phyloP scores from a whole-genome alignment of 1,140 invertebrate genomes.

The Armadillidium nasatum region DNA sequence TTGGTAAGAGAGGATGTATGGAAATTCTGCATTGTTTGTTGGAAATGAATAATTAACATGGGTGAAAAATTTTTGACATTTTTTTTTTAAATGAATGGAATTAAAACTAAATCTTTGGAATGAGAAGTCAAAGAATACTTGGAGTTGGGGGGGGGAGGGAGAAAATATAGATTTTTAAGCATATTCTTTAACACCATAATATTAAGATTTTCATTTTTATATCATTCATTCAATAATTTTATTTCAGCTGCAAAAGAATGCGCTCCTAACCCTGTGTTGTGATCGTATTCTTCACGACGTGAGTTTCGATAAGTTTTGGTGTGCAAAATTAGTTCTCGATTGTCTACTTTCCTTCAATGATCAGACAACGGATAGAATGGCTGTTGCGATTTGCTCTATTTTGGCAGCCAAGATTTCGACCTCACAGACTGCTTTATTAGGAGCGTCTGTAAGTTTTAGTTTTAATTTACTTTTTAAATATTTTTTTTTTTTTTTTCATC shows the following conservation, averaged over 20 bases:
- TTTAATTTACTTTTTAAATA: neutral
- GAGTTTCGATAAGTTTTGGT: slow-evolving; percentile 68
- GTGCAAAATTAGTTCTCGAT: slow-evolving; percentile 70
- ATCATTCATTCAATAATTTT: slow-evolving; percentile 17
- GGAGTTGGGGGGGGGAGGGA: no score
- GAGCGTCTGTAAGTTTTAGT: slow-evolving; percentile 48
- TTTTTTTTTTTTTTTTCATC: neutral
- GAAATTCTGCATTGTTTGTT: no score
- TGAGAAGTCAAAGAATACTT: no score
- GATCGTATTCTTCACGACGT: slow-evolving; percentile 72
- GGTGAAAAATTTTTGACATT: no score
- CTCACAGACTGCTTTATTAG: slow-evolving; percentile 65
- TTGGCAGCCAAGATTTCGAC: slow-evolving; percentile 68
- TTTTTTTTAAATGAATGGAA: no score
- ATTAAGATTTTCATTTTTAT: neutral
- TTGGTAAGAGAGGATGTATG: no score
- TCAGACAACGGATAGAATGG: slow-evolving; percentile 71
- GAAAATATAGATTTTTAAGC: no score
- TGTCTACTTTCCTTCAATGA: slow-evolving; percentile 69
- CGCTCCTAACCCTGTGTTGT: slow-evolving; percentile 68
- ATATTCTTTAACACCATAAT: neutral
- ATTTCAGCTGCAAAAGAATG: slow-evolving; percentile 69
- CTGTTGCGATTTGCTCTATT: slow-evolving; percentile 76
- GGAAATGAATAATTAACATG: no score
- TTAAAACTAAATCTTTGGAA: no score